Percentiles rank a stretch among this genome's conserved stretches.
phyloP scores from a whole-genome alignment of 2,113 vertebrate species.

The Otocyon megalotis region DNA sequence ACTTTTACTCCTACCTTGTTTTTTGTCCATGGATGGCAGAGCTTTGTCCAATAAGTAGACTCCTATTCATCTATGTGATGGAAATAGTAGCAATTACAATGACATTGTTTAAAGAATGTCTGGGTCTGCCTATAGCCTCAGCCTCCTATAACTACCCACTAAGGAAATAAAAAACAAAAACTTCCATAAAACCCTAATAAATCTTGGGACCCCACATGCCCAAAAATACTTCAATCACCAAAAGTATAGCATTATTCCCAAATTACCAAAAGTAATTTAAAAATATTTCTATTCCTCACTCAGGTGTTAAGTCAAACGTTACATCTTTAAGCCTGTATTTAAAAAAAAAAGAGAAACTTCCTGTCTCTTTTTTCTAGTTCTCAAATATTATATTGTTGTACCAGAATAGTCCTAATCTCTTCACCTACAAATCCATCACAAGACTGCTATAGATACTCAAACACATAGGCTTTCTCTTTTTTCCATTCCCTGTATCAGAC shows the following conservation, averaged over 20 bases:
- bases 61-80: not conserved
- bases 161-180: not conserved
- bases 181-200: not conserved
- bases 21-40: not conserved
- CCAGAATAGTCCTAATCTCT: not conserved
- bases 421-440: not conserved
- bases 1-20: not conserved
- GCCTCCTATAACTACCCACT: not conserved
- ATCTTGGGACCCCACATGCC: not conserved
- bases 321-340: not conserved
- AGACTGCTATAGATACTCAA: not conserved
- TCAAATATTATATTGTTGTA: not conserved
- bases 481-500: not conserved
- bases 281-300: constrained; percentile 13
- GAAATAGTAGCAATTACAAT: not conserved
- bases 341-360: not conserved
- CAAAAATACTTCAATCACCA: not conserved
- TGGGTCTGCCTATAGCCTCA: not conserved
- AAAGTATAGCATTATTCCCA: not conserved
- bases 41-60: not conserved
- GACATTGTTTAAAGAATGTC: not conserved
- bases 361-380: not conserved
- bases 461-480: not conserved
- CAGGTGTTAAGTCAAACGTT: not conserved
- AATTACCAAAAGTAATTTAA: not conserved